Conservation (phyloP, 1,140 invertebrate species). For the Mamestra configurata region DNA sequence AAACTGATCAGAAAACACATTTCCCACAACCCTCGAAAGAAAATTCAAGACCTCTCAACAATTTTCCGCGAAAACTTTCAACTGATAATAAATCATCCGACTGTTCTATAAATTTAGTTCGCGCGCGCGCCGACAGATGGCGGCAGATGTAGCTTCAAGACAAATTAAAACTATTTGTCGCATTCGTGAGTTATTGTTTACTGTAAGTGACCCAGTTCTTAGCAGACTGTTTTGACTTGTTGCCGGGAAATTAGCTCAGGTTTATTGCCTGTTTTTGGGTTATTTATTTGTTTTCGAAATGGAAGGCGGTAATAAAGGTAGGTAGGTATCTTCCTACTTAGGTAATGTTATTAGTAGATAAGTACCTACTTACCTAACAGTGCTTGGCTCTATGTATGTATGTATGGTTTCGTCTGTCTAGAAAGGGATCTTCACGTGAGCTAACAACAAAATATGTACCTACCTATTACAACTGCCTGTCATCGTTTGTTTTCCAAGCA, state of each 20-base stretch:
- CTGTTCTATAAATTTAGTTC: slow-evolving; percentile 30
- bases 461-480: too few species aligned
- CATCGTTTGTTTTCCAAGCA: too few species aligned
- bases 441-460: too few species aligned
- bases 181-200: slow-evolving; percentile 41
- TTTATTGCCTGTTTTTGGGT: background rate
- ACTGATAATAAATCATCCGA: slow-evolving; percentile 6
- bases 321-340: too few species aligned
- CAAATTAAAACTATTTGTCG: slow-evolving; percentile 41
- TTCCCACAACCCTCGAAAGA: background rate
- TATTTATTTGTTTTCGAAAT: slow-evolving; percentile 13
- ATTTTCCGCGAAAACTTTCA: background rate
- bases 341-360: too few species aligned
- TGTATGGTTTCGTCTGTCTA: too few species aligned
- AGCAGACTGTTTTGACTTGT: slow-evolving; percentile 43
- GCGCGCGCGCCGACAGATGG: slow-evolving; percentile 24
- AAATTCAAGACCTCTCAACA: background rate
- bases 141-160: slow-evolving; percentile 19
- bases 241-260: slow-evolving; percentile 1
- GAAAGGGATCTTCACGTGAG: too few species aligned
- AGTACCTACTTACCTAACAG: too few species aligned
- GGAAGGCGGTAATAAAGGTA: too few species aligned
- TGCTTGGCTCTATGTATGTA: too few species aligned
- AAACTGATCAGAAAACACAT: background rate
- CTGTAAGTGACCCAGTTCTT: slow-evolving; percentile 19